These are phyloP conservation scores for Phallusia fumigata DNA, from an alignment of 23 tunicate genomes.

Conservation along the genomic window DNA sequence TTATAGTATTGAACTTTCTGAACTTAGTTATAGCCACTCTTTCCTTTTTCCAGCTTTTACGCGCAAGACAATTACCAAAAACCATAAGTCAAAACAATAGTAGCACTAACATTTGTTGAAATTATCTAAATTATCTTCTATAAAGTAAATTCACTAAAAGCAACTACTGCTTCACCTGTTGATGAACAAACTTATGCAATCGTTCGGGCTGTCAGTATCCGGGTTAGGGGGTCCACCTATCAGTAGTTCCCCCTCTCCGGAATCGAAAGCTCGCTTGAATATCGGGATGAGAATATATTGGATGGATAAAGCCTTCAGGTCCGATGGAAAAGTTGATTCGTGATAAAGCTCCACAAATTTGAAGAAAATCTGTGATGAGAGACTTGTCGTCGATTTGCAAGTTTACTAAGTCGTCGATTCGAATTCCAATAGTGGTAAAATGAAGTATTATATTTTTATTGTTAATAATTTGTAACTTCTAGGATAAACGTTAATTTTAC, in stretches of 20 bases:
- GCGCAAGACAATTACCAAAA: no score
- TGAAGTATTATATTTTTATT: no score
- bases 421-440: no score
- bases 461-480: no score
- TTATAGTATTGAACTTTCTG: no score
- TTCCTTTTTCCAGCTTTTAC: no score
- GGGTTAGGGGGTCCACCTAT: conserved; percentile 81
- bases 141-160: not conserved
- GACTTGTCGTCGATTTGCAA: no score
- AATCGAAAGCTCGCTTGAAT: conserved; percentile 76
- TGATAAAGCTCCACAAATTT: conserved; percentile 79
- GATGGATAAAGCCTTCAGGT: conserved; percentile 75
- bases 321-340: conserved; percentile 50
- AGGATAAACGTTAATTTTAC: no score
- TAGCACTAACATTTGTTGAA: not conserved
- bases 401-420: not conserved
- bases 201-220: conserved; percentile 62
- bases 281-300: conserved; percentile 81
- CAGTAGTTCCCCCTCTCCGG: conserved; percentile 59
- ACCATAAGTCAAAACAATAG: not conserved
- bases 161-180: conserved; percentile 79
- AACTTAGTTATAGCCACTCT: no score
- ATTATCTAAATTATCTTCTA: not conserved
- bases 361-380: conserved; percentile 67
- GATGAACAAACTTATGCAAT: conserved; percentile 82